Base-by-base conservation (phyloP, 2,888 invertebrate genomes). In the Zhengitettix transpicula region DNA sequence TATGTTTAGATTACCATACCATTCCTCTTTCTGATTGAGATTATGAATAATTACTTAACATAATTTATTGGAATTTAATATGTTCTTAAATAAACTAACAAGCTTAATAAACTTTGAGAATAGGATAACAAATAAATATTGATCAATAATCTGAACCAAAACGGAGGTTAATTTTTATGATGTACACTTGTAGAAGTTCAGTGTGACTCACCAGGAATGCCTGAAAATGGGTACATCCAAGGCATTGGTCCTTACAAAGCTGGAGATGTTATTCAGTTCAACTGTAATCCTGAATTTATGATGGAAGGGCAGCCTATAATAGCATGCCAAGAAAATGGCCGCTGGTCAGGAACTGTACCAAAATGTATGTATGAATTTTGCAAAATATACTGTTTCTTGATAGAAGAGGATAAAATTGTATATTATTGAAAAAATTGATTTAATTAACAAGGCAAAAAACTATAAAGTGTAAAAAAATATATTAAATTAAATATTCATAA, bases 251-350 rank as follows among this genome's bases (percentile, higher is more conserved):
- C 86, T 10, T 89, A 85, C 75, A 81, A 87, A 65, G 88, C 89
- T 12, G 90, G 91, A 0, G 89, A 91, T 72, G 84, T 89, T 58
- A 83, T 91, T 40, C 88, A 90, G 72, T 89, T 90, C 76, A 88
- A 87, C 71, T 93, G 92, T 73, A 85, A 89, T 73, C 84, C 87
- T 10, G 89, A 89, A 67, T 90, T 84, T 73, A 89, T 92, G 80
- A 84, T 92, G 80, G 89, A 90, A 71, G 92, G 93, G 2, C 82
- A 88, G 66, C 89, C 90, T n/a, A 89, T 91, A 66, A 82, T 90
- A 57, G 88, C 90, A 28, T 93, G 93, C 72, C 89, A 90, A 74
- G 89, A 89, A 69, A 88, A 84, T 70, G 89, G 89, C 10, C 78
- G 87, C 61, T 92, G 92, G 89, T 88, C 89, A 60, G 86, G 87